phyloP scores from a whole-genome alignment of 2,888 invertebrate species.

The Oligia strigilis region DNA sequence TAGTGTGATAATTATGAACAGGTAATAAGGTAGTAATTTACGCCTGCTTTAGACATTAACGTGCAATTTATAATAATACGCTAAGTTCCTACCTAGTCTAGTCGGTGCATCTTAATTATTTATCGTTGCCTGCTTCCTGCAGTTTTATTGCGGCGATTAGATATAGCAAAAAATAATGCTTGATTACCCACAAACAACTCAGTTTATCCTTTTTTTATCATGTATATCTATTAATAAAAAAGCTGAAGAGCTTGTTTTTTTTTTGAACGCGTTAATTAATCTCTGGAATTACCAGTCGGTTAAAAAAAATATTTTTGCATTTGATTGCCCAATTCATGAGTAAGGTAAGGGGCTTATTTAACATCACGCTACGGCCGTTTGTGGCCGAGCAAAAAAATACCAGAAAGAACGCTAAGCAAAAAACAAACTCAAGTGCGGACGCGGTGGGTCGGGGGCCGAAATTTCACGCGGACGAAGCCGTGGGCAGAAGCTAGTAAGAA shows the following conservation, averaged over 20 bases:
- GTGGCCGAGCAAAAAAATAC: background rate
- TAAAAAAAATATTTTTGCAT: background rate
- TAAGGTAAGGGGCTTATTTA: too few species aligned
- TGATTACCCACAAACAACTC: constrained; percentile 23
- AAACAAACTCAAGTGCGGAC: background rate
- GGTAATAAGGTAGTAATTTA: constrained; percentile 34
- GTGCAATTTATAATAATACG: constrained; percentile 42
- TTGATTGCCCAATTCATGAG: background rate
- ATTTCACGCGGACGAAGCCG: background rate
- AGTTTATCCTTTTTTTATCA: constrained; percentile 5
- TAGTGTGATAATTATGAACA: constrained; percentile 21
- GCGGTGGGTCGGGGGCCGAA: background rate
- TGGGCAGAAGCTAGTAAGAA: background rate
- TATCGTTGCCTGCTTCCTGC: constrained; percentile 49
- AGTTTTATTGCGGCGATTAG: constrained; percentile 21
- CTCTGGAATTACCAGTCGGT: background rate
- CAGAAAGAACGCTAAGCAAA: background rate
- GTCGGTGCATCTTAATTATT: constrained; percentile 31
- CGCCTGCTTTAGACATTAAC: constrained; percentile 4
- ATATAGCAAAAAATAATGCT: constrained; percentile 38
- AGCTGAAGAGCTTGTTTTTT: background rate
- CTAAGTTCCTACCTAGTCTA: background rate
- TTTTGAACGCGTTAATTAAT: background rate
- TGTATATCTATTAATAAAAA: background rate
- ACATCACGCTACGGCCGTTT: background rate